Base-by-base conservation (phyloP, 2,113 vertebrate genomes). In the Stigmatopora argus region DNA sequence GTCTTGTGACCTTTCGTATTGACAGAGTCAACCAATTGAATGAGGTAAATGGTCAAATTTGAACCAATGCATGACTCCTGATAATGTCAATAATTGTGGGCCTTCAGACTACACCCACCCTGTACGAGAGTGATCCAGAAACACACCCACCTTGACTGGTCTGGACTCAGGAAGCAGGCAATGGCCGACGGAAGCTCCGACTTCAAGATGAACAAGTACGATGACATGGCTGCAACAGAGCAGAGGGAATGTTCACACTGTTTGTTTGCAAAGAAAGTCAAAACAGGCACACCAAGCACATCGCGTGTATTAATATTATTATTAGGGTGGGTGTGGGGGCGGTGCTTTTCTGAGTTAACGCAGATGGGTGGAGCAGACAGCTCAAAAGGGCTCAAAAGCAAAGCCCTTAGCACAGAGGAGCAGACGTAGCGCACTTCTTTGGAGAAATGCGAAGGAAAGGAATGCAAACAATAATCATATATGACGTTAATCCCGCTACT, bases 171-270 rank as follows among this genome's bases (percentile, higher is more conserved):
- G 82, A 98, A 85, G 68, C 91, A 91, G 1, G 80, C 82, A 77
- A 98, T 92, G 79, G 93, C 86, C 47, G 91, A 90, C 78, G 96
- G 96, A 86, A 99, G 90, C 84, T 99, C 97, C 5, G 92, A 90
- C 85, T 97, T 97, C 74, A 99, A 87, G 90, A 98, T 93, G 78
- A 97, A 89, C 85, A 99, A 91, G 76, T 98, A 99, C 58, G 95
- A 94, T 17, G 97, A 90, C 97, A 98, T 99, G 55, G 94, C 97
- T 98, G 91, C 66, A 87, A 23, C 75, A 59, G 80, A 62, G 69
- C 71, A 53, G 19, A 46, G 70, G 58, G 38, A 65, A 47, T 57
- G 21, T 48, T 78, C 21, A 72, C 44, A 41, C 62, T 21, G 34
- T 70, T 2, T 21, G 14, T 66, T 58, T 62, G 23, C 1, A 11